These are phyloP conservation scores for Hippocampus abdominalis DNA, from an alignment of 2,113 vertebrate species.

Conservation along the genomic window DNA sequence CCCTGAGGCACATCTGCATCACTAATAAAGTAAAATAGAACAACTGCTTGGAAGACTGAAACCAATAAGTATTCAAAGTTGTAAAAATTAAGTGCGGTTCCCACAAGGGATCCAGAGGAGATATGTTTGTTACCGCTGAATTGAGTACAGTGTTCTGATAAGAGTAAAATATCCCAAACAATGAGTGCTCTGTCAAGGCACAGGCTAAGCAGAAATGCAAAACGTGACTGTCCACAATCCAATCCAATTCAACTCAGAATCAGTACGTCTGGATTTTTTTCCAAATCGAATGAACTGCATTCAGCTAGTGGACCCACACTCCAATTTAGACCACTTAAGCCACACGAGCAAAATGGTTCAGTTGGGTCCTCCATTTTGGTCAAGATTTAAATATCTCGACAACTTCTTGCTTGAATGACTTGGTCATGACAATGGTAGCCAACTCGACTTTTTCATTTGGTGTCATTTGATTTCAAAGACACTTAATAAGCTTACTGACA, in stretches of 20 bases:
- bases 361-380: constrained; percentile 1
- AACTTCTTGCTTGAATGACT: not conserved
- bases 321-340: not conserved
- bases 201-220: not conserved
- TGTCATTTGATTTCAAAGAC: not conserved
- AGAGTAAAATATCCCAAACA: constrained; percentile 7
- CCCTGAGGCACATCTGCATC: constrained; percentile 18
- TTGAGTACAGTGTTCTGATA: constrained; percentile 6
- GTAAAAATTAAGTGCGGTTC: constrained; percentile 26
- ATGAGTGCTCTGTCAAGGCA: not conserved
- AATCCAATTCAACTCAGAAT: constrained; percentile 4
- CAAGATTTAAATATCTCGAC: not conserved
- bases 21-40: constrained; percentile 18
- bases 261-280: constrained; percentile 2
- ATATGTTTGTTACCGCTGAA: constrained; percentile 7
- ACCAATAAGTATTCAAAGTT: constrained; percentile 25
- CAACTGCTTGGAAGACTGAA: constrained; percentile 18
- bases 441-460: not conserved
- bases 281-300: not conserved
- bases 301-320: constrained; percentile 1
- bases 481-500: not conserved
- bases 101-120: constrained; percentile 4
- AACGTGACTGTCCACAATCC: not conserved
- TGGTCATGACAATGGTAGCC: not conserved
- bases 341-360: not conserved